Percentiles rank a stretch among this genome's conserved stretches.
Conservation (phyloP, 2,888 invertebrate species). For the Apeira syringaria region DNA sequence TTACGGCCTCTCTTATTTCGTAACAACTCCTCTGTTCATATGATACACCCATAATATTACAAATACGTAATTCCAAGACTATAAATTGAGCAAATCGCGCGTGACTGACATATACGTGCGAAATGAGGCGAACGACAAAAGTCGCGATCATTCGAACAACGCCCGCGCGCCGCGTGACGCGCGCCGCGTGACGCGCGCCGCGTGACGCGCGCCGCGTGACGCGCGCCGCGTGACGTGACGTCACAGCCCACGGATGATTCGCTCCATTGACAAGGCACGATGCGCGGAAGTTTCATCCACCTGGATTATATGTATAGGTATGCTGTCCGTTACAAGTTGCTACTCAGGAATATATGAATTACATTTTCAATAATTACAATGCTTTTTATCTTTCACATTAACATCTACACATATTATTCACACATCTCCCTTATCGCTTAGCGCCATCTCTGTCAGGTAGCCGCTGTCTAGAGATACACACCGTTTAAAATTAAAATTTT, state of each 20-base stretch:
- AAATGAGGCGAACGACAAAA: constrained; percentile 11
- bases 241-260: constrained; percentile 2
- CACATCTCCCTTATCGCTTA: too few relatives aligned
- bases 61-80: constrained; percentile 5
- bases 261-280: neutral
- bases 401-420: too few relatives aligned
- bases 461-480: too few relatives aligned
- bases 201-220: constrained; percentile 10
- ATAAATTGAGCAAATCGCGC: constrained; percentile 18
- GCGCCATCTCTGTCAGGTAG: too few relatives aligned
- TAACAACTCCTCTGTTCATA: neutral
- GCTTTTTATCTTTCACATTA: too few relatives aligned
- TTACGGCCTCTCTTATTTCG: too few relatives aligned
- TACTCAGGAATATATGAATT: too few relatives aligned
- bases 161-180: constrained; percentile 10
- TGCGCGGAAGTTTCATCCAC: neutral
- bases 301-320: neutral
- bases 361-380: too few relatives aligned
- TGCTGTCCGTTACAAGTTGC: neutral
- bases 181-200: constrained; percentile 5
- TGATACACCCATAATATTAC: constrained; percentile 2
- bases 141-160: constrained; percentile 10
- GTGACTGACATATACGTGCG: constrained; percentile 17
- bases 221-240: too few relatives aligned
- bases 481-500: too few relatives aligned